phyloP scores from a whole-genome alignment of 2,797 vertebrate genomes.

The Onychomys leucogaster region DNA sequence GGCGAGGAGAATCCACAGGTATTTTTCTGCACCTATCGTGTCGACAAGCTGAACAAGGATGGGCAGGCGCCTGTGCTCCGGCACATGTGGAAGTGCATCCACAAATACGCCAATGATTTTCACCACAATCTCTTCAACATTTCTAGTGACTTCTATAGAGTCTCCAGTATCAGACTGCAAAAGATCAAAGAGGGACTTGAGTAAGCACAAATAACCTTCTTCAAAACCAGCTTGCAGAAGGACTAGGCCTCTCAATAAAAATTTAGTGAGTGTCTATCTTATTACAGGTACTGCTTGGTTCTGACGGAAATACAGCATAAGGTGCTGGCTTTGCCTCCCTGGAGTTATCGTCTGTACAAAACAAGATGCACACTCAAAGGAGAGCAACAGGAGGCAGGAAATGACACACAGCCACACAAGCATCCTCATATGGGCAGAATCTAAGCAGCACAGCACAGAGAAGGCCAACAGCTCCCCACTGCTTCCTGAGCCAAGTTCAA shows the following conservation, averaged over 20 bases:
- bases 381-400: neutral
- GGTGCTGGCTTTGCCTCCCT: neutral
- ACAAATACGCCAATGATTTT: conserved; percentile 94
- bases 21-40: conserved; percentile 91
- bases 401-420: neutral
- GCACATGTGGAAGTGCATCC: conserved; percentile 96
- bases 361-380: neutral
- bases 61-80: conserved; percentile 94
- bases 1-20: conserved; percentile 95
- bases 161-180: conserved; percentile 90
- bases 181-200: neutral
- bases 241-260: neutral
- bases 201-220: neutral
- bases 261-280: neutral
- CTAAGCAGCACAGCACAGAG: neutral
- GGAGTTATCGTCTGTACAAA: neutral
- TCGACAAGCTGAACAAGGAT: conserved; percentile 92
- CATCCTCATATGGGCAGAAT: neutral
- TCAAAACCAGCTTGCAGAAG: neutral
- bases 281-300: too few relatives aligned
- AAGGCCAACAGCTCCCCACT: neutral
- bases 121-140: conserved; percentile 90
- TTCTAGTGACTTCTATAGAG: conserved; percentile 82
- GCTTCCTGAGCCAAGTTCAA: neutral
- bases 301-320: neutral